These are phyloP conservation scores for Panopea generosa DNA, from an alignment of 2,888 invertebrate species.

Conservation along the genomic window DNA sequence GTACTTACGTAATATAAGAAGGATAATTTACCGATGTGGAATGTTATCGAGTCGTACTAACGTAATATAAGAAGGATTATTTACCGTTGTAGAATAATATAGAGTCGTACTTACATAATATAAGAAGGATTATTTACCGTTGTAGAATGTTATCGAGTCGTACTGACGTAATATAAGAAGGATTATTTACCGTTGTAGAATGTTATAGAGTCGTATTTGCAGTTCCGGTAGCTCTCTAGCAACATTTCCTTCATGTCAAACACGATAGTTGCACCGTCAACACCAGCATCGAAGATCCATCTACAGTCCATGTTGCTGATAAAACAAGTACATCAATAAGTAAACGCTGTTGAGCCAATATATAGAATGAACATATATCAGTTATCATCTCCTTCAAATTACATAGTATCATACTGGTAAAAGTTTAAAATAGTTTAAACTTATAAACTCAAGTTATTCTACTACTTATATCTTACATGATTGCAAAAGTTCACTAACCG, in stretches of 20 bases:
- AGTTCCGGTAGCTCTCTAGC: slow-evolving; percentile 36
- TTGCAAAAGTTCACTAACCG: slow-evolving; percentile 32
- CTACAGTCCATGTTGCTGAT: slow-evolving; percentile 48
- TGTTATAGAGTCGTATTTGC: slow-evolving; percentile 29
- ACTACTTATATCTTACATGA: background rate
- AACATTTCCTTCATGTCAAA: slow-evolving; percentile 46
- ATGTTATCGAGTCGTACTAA: too few relatives aligned
- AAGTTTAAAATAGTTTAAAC: background rate
- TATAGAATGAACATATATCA: background rate
- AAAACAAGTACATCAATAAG: slow-evolving; percentile 1
- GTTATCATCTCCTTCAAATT: background rate
- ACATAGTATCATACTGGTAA: background rate
- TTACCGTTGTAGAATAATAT: too few relatives aligned
- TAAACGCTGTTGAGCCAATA: too few relatives aligned
- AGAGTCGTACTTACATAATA: too few relatives aligned
- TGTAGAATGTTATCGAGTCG: slow-evolving; percentile 29
- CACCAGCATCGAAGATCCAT: slow-evolving; percentile 42
- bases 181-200: slow-evolving; percentile 42
- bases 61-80: too few relatives aligned
- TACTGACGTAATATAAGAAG: too few relatives aligned
- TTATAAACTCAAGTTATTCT: background rate
- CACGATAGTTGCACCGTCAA: slow-evolving; percentile 32
- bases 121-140: too few relatives aligned
- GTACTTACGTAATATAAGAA: too few relatives aligned
- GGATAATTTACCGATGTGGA: too few relatives aligned